Evolutionary conservation across 1,140 invertebrate genomes (phyloP).

Genomic region (Dysdera silvatica): DNA sequence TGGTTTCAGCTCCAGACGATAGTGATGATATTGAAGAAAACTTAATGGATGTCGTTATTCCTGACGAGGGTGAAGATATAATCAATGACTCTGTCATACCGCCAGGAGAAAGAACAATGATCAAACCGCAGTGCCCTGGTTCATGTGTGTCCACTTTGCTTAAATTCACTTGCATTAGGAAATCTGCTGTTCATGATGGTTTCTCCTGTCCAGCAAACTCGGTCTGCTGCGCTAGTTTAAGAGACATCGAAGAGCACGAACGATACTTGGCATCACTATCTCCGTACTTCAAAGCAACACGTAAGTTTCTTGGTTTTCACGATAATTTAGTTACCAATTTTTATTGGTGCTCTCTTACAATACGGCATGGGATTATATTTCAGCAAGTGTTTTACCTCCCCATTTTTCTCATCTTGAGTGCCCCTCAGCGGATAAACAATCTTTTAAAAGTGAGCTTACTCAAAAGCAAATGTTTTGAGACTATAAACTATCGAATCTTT

Average conservation of each 20-base stretch:
- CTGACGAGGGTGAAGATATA: conserved; percentile 13
- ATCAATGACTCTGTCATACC: neutral
- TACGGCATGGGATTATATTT: no score
- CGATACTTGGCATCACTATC: conserved; percentile 10
- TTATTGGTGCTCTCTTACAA: neutral
- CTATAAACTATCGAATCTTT: no score
- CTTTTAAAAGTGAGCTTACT: no score
- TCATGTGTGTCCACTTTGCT: conserved; percentile 79
- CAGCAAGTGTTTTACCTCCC: no score
- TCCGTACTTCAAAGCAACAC: conserved; percentile 17
- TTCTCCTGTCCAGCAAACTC: conserved; percentile 32
- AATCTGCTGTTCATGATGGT: conserved; percentile 25
- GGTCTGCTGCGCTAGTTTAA: conserved; percentile 34
- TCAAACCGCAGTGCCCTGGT: conserved; percentile 68
- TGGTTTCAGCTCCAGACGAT: neutral
- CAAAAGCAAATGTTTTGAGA: no score
- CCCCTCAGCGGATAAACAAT: no score
- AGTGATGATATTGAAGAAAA: neutral
- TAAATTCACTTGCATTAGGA: conserved; percentile 84
- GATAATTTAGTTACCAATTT: neutral
- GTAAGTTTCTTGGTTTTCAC: conserved; percentile 6
- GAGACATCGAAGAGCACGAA: conserved; percentile 32
- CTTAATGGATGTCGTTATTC: no score
- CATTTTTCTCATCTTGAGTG: no score
- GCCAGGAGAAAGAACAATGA: neutral